Percentiles rank a stretch among this genome's conserved stretches.
These are phyloP conservation scores for Vulpes ferrilata DNA, from an alignment of 2,113 vertebrate species.

Conservation along the genomic window DNA sequence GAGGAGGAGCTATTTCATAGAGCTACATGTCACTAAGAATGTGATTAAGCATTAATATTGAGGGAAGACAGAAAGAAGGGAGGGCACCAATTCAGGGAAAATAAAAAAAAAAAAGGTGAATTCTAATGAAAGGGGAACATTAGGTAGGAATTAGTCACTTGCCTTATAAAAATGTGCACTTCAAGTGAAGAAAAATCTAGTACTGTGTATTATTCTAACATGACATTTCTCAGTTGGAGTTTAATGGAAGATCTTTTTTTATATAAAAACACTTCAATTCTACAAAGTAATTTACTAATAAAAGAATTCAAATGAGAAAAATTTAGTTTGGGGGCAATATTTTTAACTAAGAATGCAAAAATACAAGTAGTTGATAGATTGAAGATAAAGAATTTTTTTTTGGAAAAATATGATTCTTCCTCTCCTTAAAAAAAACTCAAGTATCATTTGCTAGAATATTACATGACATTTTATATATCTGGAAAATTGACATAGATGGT, in stretches of 20 bases:
- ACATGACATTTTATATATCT: background rate
- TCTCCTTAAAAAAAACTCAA: background rate
- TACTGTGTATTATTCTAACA: background rate
- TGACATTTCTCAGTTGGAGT: background rate
- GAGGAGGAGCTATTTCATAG: background rate
- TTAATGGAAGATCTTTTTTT: background rate
- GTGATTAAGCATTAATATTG: background rate
- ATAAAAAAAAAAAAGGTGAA: background rate
- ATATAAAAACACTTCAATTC: background rate
- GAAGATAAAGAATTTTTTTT: background rate
- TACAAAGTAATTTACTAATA: background rate
- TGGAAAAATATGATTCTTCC: background rate
- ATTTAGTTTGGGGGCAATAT: background rate
- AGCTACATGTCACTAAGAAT: background rate
- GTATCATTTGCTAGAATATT: background rate
- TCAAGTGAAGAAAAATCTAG: background rate
- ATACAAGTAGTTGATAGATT: background rate
- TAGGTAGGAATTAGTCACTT: background rate
- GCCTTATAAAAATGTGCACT: background rate
- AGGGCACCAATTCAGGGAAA: background rate
- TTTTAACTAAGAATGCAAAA: constrained; percentile 40
- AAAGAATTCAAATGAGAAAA: background rate
- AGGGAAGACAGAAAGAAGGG: background rate
- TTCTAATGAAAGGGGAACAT: background rate
- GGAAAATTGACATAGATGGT: background rate